Percentiles rank a stretch among this genome's conserved stretches.
Evolutionary conservation across 1,140 invertebrate species (phyloP).

Genomic region (Panulirus ornatus): DNA sequence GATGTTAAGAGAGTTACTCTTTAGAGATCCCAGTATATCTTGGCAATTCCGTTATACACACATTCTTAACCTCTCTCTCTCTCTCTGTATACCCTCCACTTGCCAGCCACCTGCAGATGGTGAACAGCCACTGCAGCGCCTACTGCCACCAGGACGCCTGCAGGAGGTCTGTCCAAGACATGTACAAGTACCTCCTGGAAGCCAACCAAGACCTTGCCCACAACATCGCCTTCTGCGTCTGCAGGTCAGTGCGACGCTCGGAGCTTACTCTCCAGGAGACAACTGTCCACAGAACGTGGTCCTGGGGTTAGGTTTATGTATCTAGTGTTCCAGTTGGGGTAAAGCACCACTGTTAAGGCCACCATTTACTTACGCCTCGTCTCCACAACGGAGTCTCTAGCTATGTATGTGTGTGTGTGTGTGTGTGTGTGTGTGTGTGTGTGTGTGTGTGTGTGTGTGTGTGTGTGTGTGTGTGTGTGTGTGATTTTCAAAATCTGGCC

Average conservation of each 20-base stretch:
- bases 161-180: slow-evolving; percentile 1
- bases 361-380: too few relatives aligned
- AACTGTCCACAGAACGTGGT: too few relatives aligned
- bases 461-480: slow-evolving; percentile 22
- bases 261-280: too few relatives aligned
- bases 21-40: too few relatives aligned
- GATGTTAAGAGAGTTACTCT: too few relatives aligned
- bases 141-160: slow-evolving; percentile 27
- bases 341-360: too few relatives aligned
- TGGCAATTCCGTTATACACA: too few relatives aligned
- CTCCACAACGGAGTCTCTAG: too few relatives aligned
- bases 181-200: slow-evolving; percentile 25
- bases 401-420: background rate
- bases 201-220: background rate
- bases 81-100: too few relatives aligned
- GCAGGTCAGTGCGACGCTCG: slow-evolving; percentile 7
- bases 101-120: slow-evolving; percentile 25
- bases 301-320: too few relatives aligned
- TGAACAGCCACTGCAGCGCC: background rate
- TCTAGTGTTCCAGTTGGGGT: too few relatives aligned
- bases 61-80: too few relatives aligned
- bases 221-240: slow-evolving; percentile 30
- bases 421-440: background rate
- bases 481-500: background rate
- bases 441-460: background rate